A percentile compares a stretch with the other conserved stretches of the same genome.
phyloP scores from a whole-genome alignment of 1,140 invertebrate genomes.

The Sinella curviseta region DNA sequence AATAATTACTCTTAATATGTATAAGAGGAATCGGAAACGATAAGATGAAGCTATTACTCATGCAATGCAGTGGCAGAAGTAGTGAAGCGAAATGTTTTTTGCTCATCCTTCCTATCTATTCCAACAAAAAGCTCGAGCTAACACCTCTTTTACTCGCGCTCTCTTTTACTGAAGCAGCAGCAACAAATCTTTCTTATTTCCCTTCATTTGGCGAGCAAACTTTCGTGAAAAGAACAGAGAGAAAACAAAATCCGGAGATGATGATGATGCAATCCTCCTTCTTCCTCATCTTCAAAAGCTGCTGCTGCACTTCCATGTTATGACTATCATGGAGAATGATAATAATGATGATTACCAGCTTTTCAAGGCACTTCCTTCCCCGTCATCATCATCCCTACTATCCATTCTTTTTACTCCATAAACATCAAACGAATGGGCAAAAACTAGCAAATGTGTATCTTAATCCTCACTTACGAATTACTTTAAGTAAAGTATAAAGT shows the following conservation, averaged over 20 bases:
- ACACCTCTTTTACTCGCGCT: not conserved
- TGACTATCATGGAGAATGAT: not conserved
- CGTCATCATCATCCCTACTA: not conserved
- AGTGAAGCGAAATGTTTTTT: not conserved
- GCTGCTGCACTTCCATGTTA: not conserved
- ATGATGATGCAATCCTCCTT: not conserved
- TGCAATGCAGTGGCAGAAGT: not conserved
- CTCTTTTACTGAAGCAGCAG: not conserved
- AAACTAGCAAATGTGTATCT: not conserved
- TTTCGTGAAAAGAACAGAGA: not conserved
- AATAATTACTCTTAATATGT: conserved; percentile 1
- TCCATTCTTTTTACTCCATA: not conserved
- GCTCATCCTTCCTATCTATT: not conserved
- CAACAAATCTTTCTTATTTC: conserved; percentile 1
- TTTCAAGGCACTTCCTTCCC: conserved; percentile 13
- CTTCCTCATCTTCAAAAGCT: not conserved
- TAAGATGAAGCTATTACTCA: conserved; percentile 17
- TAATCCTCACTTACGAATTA: conserved; percentile 15
- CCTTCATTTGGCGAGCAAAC: not conserved
- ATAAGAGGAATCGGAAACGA: conserved; percentile 7
- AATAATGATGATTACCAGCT: conserved; percentile 19
- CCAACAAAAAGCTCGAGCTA: not conserved
- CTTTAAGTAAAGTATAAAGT: not conserved
- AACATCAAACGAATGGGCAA: not conserved
- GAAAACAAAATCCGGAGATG: not conserved